phyloP scores from a whole-genome alignment of 2,113 vertebrate genomes.

The Rhinoderma darwinii region DNA sequence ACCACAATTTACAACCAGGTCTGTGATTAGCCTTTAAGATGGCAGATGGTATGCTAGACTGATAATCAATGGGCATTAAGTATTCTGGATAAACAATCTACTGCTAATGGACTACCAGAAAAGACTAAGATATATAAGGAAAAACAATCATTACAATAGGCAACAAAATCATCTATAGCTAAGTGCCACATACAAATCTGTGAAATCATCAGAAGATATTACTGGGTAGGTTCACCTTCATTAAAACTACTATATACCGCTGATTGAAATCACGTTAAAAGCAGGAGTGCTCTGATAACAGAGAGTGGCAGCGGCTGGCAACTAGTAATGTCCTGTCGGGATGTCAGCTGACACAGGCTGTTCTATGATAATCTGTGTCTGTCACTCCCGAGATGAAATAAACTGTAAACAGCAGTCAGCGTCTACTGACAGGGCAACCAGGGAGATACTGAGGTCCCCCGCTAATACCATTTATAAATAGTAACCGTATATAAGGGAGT shows the following conservation, averaged over 20 bases:
- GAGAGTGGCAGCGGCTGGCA: not conserved
- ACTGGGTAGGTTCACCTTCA: not conserved
- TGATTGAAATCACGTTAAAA: not conserved
- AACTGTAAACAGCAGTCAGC: not conserved
- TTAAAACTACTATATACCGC: not conserved
- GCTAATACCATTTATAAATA: too few relatives aligned
- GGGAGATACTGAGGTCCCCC: too few relatives aligned
- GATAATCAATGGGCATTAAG: not conserved
- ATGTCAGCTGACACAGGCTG: not conserved
- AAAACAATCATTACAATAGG: not conserved
- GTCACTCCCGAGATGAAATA: not conserved
- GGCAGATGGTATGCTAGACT: slow-evolving; percentile 70
- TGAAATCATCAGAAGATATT: not conserved
- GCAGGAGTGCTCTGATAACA: not conserved
- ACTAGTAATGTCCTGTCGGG: not conserved
- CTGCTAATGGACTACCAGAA: not conserved
- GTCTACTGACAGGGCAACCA: not conserved
- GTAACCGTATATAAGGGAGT: too few relatives aligned
- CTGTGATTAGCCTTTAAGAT: slow-evolving; percentile 63
- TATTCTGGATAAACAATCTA: not conserved
- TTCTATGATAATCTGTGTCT: not conserved
- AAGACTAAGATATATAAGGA: not conserved
- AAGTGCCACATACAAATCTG: not conserved
- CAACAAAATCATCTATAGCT: not conserved
- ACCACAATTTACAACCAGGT: slow-evolving; percentile 66